Conservation (phyloP, 2,113 vertebrate genomes). For the Coturnix japonica region DNA sequence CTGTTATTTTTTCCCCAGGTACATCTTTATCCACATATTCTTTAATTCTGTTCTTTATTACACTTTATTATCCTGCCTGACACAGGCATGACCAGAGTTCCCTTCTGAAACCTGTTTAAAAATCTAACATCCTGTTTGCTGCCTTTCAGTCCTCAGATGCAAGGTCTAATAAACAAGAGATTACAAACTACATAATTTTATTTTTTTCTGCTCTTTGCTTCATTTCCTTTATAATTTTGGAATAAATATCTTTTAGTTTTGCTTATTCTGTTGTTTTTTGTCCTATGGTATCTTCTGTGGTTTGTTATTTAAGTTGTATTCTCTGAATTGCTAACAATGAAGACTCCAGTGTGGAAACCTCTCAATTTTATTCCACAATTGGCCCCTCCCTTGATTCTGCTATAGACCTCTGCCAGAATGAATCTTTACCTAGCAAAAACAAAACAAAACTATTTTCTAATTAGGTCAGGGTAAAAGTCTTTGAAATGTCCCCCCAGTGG, state of each 20-base stretch:
- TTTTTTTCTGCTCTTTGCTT: not conserved
- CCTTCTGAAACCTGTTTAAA: not conserved
- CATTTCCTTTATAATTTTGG: not conserved
- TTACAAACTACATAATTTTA: accelerated
- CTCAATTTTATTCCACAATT: not conserved
- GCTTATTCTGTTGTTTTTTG: not conserved
- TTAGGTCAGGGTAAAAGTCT: not conserved
- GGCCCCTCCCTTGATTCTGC: not conserved
- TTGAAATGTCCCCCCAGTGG: not conserved
- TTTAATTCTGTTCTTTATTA: not conserved
- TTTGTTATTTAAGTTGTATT: not conserved
- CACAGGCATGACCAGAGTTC: not conserved
- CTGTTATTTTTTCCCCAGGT: not conserved
- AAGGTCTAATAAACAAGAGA: not conserved
- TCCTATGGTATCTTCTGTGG: not conserved
- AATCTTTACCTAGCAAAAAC: not conserved
- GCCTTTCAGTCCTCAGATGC: not conserved
- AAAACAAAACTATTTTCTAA: not conserved
- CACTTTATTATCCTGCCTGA: not conserved
- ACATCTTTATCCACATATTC: not conserved
- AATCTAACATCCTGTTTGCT: not conserved
- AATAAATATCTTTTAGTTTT: not conserved
- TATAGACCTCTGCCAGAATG: no score
- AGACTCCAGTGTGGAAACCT: not conserved
- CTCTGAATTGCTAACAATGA: not conserved